Conservation (phyloP, 2,888 invertebrate species). For the Pterostichus madidus region DNA sequence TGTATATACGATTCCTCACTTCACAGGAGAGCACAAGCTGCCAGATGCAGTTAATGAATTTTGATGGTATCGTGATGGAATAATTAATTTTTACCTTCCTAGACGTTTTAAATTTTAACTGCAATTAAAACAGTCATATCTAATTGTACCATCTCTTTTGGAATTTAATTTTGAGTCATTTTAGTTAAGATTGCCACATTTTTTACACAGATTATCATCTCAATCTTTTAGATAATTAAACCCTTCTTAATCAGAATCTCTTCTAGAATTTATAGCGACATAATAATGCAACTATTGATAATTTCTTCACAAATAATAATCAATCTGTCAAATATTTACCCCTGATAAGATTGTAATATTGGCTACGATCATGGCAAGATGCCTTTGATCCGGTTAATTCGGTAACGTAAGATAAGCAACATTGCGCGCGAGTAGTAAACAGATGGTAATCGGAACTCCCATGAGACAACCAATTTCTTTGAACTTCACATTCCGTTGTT, state of each 20-base stretch:
- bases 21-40: background rate
- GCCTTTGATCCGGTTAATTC: too few relatives aligned
- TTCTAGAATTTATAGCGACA: too few relatives aligned
- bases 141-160: constrained; percentile 2
- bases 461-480: too few relatives aligned
- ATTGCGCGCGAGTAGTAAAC: too few relatives aligned
- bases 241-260: background rate
- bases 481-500: too few relatives aligned
- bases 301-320: too few relatives aligned
- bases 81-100: constrained; percentile 25
- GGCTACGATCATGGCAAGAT: too few relatives aligned
- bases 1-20: constrained; percentile 6
- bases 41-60: constrained; percentile 20
- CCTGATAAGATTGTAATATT: too few relatives aligned
- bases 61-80: constrained; percentile 28
- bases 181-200: background rate
- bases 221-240: constrained; percentile 19
- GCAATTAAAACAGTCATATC: constrained; percentile 18
- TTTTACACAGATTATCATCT: constrained; percentile 18
- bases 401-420: too few relatives aligned
- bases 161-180: constrained; percentile 9
- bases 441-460: too few relatives aligned
- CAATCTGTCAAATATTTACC: too few relatives aligned
- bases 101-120: constrained; percentile 31
- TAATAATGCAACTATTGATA: too few relatives aligned